A percentile compares a stretch with the other conserved stretches of the same genome.
These are phyloP conservation scores for Philopotamus ludificatus DNA, from an alignment of 1,140 invertebrate species.

Conservation along the genomic window DNA sequence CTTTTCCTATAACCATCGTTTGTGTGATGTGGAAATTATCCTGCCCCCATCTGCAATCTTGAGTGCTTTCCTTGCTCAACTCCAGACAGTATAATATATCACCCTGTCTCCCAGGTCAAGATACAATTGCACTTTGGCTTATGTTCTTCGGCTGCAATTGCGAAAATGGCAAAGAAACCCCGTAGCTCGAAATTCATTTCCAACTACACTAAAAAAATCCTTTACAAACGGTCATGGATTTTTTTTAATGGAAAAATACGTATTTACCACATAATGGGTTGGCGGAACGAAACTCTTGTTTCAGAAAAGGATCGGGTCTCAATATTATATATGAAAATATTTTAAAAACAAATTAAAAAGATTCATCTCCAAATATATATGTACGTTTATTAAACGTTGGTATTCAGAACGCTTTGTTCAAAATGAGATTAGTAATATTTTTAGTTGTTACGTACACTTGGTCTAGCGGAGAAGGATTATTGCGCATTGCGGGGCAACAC, in stretches of 20 bases:
- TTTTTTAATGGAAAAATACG: too few relatives aligned
- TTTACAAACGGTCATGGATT: too few relatives aligned
- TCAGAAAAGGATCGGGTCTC: too few relatives aligned
- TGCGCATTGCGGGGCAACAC: neutral
- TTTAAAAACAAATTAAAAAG: too few relatives aligned
- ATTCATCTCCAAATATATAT: too few relatives aligned
- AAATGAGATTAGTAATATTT: neutral
- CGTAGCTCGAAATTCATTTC: neutral
- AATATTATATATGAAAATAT: too few relatives aligned
- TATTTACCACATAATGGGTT: too few relatives aligned
- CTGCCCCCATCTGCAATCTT: too few relatives aligned
- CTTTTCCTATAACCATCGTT: too few relatives aligned
- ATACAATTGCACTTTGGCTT: conserved; percentile 12
- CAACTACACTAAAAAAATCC: neutral
- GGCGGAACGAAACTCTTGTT: too few relatives aligned
- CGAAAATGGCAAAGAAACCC: neutral
- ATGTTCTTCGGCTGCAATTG: neutral
- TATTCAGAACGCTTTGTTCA: neutral
- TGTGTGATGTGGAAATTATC: neutral
- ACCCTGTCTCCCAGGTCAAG: conserved; percentile 5
- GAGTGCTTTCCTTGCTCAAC: too few relatives aligned
- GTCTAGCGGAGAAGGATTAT: neutral
- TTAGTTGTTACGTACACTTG: neutral
- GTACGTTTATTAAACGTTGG: neutral
- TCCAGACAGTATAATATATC: conserved; percentile 9